These are phyloP conservation scores for Carpatolechia fugitivella DNA, from an alignment of 2,888 invertebrate genomes.

Conservation along the genomic window DNA sequence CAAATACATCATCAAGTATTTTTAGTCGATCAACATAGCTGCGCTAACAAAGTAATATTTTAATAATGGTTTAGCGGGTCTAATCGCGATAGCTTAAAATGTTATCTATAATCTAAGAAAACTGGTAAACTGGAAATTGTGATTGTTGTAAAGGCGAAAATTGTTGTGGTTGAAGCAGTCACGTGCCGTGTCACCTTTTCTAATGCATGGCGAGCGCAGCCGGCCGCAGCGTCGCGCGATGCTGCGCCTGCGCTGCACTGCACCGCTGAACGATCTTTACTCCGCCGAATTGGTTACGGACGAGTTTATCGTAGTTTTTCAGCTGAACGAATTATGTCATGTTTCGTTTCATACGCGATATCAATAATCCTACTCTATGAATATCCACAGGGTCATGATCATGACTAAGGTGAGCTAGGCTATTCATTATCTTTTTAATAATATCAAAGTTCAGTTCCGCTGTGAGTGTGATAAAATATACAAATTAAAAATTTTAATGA, in stretches of 20 bases:
- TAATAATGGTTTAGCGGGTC: no score
- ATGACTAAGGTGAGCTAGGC: slow-evolving; percentile 7
- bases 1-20: no score
- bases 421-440: slow-evolving; percentile 2
- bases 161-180: background rate
- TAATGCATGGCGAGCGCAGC: background rate
- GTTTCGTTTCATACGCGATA: background rate
- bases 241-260: background rate
- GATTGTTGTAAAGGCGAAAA: background rate
- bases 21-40: no score
- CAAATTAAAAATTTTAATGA: background rate
- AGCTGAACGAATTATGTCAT: background rate
- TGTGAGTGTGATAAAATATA: slow-evolving; percentile 1
- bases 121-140: background rate
- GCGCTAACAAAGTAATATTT: no score
- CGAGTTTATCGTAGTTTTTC: slow-evolving; percentile 7
- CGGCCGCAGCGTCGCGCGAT: background rate
- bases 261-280: background rate
- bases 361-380: background rate
- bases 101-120: no score
- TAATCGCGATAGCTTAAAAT: no score
- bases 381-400: background rate
- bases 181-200: slow-evolving; percentile 10
- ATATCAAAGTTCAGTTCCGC: background rate
- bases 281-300: background rate